These are phyloP conservation scores for Drosophila pectinifera DNA, from an alignment of 1,140 invertebrate genomes.

Conservation along the genomic window DNA sequence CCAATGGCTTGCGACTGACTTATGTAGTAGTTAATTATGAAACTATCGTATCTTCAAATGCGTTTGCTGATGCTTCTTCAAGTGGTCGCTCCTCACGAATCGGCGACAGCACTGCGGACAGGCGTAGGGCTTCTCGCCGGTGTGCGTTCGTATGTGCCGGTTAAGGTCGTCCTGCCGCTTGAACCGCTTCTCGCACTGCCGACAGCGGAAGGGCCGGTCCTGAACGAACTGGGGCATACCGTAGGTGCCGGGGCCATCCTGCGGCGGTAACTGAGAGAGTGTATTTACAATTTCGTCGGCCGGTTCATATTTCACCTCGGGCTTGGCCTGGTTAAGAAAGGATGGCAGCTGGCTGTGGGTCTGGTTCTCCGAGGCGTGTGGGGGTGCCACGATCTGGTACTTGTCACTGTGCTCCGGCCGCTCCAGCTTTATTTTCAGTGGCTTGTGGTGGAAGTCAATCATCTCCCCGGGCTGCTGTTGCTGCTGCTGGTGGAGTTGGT, in stretches of 20 bases:
- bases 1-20: slow-evolving; percentile 70
- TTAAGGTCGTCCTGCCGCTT: slow-evolving; percentile 93
- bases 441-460: slow-evolving; percentile 44
- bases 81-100: slow-evolving; percentile 94
- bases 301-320: slow-evolving; percentile 74
- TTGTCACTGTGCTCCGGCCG: slow-evolving; percentile 77
- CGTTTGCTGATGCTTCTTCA: slow-evolving; percentile 93
- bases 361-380: slow-evolving; percentile 25
- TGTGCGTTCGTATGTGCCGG: slow-evolving; percentile 93
- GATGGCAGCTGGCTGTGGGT: slow-evolving; percentile 49
- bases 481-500: slow-evolving; percentile 35
- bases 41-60: slow-evolving; percentile 87
- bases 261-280: slow-evolving; percentile 65
- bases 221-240: slow-evolving; percentile 69
- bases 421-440: slow-evolving; percentile 77
- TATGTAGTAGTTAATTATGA: slow-evolving; percentile 50
- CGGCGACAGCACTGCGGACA: slow-evolving; percentile 90
- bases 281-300: slow-evolving; percentile 71
- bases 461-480: slow-evolving; percentile 40
- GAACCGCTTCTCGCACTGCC: slow-evolving; percentile 91
- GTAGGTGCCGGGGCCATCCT: slow-evolving; percentile 64
- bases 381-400: slow-evolving; percentile 65
- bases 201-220: slow-evolving; percentile 92
- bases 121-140: slow-evolving; percentile 92
- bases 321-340: slow-evolving; percentile 56